Evolutionary conservation across 2,113 vertebrate species (phyloP), one percentile per base, ranked within the genome.

Genomic region (Camarhynchus parvulus): DNA sequence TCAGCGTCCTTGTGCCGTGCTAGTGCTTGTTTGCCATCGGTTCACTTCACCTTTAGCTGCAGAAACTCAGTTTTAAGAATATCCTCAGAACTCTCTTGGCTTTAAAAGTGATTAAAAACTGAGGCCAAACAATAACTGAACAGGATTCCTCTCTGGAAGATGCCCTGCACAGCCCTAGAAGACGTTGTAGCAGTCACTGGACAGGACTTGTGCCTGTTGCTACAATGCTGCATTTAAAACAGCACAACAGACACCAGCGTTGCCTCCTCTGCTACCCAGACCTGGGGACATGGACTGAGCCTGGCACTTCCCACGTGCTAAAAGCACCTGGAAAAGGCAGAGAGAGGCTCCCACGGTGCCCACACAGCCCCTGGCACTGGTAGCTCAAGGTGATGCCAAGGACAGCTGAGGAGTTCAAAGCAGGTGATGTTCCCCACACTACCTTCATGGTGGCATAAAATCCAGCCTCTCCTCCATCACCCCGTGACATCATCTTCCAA

Each of bases 401-500:
- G 85, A 42, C n/a, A 31, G 78, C 50, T 0, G 17, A 77, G 88
- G 56, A 96, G 83, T 77, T 95, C 88, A 92, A 93, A 87, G 94
- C 85, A 76, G 87, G 92, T 63, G 92, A 87, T 46, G 53, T 3
- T 92, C 76, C 44, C 62, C 9, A 5, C 0, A 18, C 21, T 25
- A 78, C 80, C 95, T 97, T 84, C 9, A 4, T 10, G 62, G 80
- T 73, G 83, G 78, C 88, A 87, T 5, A 46, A 76, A 82, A 75
- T 0, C 55, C 81, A 66, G 39, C 46, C 82, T 85, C 87, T 53
- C 53, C 86, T 84, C 87, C 78, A 68, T 42, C 87, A 46, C 83
- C 83, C 90, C 50, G 3, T 84, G 95, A 96, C 85, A 93, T 83
- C 90, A 91, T 6, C 92, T 90, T 82, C 94, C 91, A 94, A 18